Percentiles rank a stretch among this genome's conserved stretches.
These are phyloP conservation scores for Liopterus haemorrhoidalis DNA, from an alignment of 2,888 invertebrate species.

Conservation along the genomic window DNA sequence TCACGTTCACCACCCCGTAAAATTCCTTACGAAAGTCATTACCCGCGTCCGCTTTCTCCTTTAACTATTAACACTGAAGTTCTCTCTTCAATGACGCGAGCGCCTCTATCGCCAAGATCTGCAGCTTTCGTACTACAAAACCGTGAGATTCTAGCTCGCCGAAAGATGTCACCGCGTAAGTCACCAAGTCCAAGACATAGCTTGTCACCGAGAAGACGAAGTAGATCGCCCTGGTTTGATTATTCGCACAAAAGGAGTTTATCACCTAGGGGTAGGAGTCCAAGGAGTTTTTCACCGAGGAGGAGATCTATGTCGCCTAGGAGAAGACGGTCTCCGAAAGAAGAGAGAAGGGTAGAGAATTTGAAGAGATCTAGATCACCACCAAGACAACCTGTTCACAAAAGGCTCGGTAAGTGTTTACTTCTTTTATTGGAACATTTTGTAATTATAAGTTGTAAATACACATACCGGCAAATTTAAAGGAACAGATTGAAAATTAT, in stretches of 20 bases:
- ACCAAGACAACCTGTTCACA: constrained; percentile 13
- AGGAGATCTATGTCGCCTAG: constrained; percentile 31
- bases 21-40: constrained; percentile 33
- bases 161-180: constrained; percentile 40
- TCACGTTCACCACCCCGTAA: constrained; percentile 33
- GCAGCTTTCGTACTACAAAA: constrained; percentile 46
- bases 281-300: constrained; percentile 33
- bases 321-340: constrained; percentile 25
- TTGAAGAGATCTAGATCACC: too few species aligned
- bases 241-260: constrained; percentile 25
- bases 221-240: constrained; percentile 37
- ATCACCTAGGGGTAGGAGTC: constrained; percentile 30
- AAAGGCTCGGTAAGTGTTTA: constrained; percentile 10
- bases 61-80: constrained; percentile 40
- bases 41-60: constrained; percentile 40
- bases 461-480: too few species aligned
- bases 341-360: too few species aligned
- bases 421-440: not conserved
- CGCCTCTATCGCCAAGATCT: constrained; percentile 44
- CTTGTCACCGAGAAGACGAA: constrained; percentile 36
- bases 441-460: too few species aligned
- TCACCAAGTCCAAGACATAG: constrained; percentile 36
- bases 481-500: too few species aligned
- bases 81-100: constrained; percentile 37
- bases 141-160: constrained; percentile 44